Base-by-base conservation (phyloP, 2,797 vertebrate species). In the Thamnophis elegans region DNA sequence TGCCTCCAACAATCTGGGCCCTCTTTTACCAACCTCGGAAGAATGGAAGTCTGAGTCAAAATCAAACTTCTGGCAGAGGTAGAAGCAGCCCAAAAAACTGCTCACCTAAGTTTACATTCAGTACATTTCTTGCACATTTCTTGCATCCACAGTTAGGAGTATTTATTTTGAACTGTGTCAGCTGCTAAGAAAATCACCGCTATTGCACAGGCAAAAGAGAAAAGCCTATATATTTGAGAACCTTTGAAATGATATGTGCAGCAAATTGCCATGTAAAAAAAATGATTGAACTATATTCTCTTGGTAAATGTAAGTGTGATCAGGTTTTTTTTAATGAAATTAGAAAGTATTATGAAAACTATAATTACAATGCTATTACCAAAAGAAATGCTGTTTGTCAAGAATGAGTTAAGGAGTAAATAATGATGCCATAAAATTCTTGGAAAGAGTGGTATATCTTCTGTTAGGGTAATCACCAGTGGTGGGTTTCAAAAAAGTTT, bases 151-250 rank as follows among this genome's bases (percentile, higher is more conserved):
- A 36, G 87, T 53, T 78, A 87, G 20, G 89, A 60, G 86, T 89
- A 26, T 91, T 94, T 93, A 85, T 91, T 95, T 54, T n/a, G 56
- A 14, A 87, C 86, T 59, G 12, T 3, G 85, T 85, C 25, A 51
- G 18, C 36, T 60, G 20, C 42, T 22, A 26, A 9, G 65, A 60
- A 82, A 89, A 47, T 32, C 12, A 18, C 13, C 1, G 6, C 28
- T 62, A n/a, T 53, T 89, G 22, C 28, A n/a, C 16, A 68, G 60
- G 88, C 14, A 22, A 54, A 32, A 89, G 60, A 68, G 28, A 12
- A 56, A 53, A 1, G 18, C 25, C 14, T 86, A 28, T 53, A 53
- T 86, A 42, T 36, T 25, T 47, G 42, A 85, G 82, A 42, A 85
- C 0, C 59, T 22, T 47, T 8, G 3, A 58, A 58, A 12, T 42